phyloP scores from a whole-genome alignment of 2,888 invertebrate genomes.

The Agrochola lota region DNA sequence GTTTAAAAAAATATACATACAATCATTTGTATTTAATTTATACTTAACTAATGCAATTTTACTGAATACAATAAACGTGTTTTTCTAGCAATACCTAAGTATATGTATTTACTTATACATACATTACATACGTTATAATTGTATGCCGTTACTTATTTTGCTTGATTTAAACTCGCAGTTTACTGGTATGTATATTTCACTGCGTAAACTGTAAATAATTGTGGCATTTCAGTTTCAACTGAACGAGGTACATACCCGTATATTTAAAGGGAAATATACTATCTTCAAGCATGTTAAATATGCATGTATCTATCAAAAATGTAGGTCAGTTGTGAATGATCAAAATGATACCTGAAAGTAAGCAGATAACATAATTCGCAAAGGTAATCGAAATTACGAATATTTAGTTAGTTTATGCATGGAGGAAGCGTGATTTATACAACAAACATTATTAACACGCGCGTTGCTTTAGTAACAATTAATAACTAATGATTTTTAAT shows the following conservation, averaged over 20 bases:
- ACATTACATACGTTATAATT: slow-evolving; percentile 19
- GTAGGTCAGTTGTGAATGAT: slow-evolving; percentile 63
- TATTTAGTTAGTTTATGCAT: slow-evolving; percentile 22
- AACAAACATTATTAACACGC: slow-evolving; percentile 39
- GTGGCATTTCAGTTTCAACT: slow-evolving; percentile 8
- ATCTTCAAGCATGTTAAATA: slow-evolving; percentile 61
- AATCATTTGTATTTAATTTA: background rate
- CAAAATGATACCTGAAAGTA: slow-evolving; percentile 50
- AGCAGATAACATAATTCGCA: slow-evolving; percentile 44
- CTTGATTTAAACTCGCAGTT: slow-evolving; percentile 7
- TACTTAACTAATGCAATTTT: slow-evolving; percentile 6
- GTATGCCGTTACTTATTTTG: slow-evolving; percentile 10
- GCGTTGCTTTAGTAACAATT: slow-evolving; percentile 38
- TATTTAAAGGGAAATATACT: slow-evolving; percentile 46
- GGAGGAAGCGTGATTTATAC: slow-evolving; percentile 40
- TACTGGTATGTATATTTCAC: background rate
- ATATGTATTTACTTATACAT: background rate
- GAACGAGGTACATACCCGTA: slow-evolving; percentile 34
- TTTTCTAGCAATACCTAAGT: slow-evolving; percentile 2
- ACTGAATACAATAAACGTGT: slow-evolving; percentile 1
- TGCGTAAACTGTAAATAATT: slow-evolving; percentile 5
- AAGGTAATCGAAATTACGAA: slow-evolving; percentile 46
- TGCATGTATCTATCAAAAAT: slow-evolving; percentile 54
- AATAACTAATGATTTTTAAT: slow-evolving; percentile 35
- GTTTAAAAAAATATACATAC: background rate